Evolutionary conservation across 1,140 invertebrate genomes (phyloP), one percentile per base, ranked within the genome.

Genomic region (Laodelphax striatellus): DNA sequence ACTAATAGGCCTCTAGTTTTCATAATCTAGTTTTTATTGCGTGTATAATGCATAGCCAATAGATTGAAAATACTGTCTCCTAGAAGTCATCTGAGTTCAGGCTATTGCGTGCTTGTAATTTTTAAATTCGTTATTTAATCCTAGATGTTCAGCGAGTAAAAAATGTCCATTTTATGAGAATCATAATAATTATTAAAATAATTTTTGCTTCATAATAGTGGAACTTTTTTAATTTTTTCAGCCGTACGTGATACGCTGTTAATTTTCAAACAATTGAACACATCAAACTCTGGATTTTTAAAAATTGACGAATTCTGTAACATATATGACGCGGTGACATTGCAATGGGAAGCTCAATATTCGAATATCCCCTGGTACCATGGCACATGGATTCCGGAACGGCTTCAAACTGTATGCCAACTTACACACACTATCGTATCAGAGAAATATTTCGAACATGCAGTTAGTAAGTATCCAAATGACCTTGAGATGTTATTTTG

Each of bases 221-320:
- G 10, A 38, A 38, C 11, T 3, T 38, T n/a, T 55, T 55, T 54
- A 6, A 14, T 17, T 61, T 54, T 72, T 76, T 11, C 70, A 90
- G 89, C 77, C 64, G 78, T 79, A n/a, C 73, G 81, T 67, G 90
- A 94, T 70, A 79, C 87, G 17, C 82, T 91, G 64, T 74, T 94
- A 60, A 86, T 87, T 76, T 94, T 90, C 76, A 85, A 86, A 70
- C 81, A 87, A 62, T 74, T 93, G 66, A 90, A 92, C 70, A 72
- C 74, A 21, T 83, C 83, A 5, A 79, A 78, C 16, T 79, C 73
- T 34, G 87, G 88, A 2, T 73, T 73, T 5, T 70, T 94, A 9
- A 82, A 76, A 50, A 72, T 82, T 53, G 79, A 85, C 43, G 90
- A 93, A 74, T 93, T 94, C 73, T 80, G 85, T 44, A 79, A 80